These are phyloP conservation scores for Pangasianodon gigas DNA, from an alignment of 2,113 vertebrate genomes.

Conservation along the genomic window DNA sequence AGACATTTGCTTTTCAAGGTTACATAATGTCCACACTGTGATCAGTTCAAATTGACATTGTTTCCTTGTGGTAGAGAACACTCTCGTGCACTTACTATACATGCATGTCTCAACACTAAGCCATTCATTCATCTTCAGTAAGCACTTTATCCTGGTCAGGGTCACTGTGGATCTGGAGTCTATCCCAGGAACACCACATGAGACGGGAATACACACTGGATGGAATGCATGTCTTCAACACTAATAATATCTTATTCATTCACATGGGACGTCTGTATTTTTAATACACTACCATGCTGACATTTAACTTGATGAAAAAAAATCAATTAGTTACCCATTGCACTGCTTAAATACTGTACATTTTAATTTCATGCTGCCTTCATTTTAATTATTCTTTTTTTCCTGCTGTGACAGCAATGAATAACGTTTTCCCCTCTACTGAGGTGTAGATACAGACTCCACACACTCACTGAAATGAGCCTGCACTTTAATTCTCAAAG, in stretches of 20 bases:
- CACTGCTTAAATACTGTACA: conserved; percentile 7
- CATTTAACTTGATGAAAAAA: neutral
- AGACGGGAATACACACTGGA: neutral
- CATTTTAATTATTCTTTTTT: conserved; percentile 15
- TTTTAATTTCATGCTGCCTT: neutral
- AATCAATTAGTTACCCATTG: neutral
- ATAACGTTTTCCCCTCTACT: conserved; percentile 3
- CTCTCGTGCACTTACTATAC: neutral
- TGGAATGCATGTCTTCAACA: neutral
- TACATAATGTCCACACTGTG: neutral
- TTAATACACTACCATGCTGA: neutral
- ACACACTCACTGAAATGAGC: neutral
- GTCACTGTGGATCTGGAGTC: neutral
- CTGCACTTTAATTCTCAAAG: neutral
- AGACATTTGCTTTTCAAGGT: neutral
- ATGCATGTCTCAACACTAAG: neutral
- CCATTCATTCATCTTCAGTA: neutral
- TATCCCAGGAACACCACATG: neutral
- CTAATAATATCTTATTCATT: neutral
- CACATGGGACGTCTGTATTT: neutral
- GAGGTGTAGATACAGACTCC: neutral
- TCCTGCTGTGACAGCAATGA: neutral
- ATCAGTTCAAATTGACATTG: neutral
- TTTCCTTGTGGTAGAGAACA: neutral
- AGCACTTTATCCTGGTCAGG: neutral